Percentiles rank a stretch among this genome's conserved stretches.
These are phyloP conservation scores for Synanthedon myopaeformis DNA, from an alignment of 2,888 invertebrate genomes.

Conservation along the genomic window DNA sequence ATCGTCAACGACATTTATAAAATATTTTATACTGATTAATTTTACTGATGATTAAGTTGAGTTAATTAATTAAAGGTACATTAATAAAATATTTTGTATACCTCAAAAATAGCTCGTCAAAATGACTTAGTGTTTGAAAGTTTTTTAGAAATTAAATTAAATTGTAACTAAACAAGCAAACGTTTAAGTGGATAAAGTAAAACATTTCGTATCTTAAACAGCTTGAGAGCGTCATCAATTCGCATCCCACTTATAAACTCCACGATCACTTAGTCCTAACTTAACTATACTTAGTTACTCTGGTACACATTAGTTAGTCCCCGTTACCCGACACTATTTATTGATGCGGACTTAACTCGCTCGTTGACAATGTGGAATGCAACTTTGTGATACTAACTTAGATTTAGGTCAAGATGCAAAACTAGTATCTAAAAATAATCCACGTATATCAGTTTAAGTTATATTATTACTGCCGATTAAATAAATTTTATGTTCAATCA, in stretches of 20 bases:
- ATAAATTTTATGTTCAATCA: too few relatives aligned
- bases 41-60: too few relatives aligned
- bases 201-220: constrained; percentile 6
- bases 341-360: constrained; percentile 1
- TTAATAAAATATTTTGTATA: too few relatives aligned
- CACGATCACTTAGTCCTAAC: constrained; percentile 7
- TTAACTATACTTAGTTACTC: constrained; percentile 1
- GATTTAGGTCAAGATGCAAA: neutral
- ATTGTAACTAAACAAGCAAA: neutral
- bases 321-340: neutral
- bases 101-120: too few relatives aligned
- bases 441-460: too few relatives aligned
- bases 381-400: neutral
- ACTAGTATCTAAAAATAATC: too few relatives aligned
- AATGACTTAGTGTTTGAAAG: too few relatives aligned
- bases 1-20: too few relatives aligned
- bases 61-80: too few relatives aligned
- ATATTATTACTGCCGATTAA: too few relatives aligned
- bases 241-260: constrained; percentile 12
- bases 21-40: too few relatives aligned
- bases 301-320: constrained; percentile 4
- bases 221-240: constrained; percentile 16
- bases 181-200: neutral
- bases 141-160: too few relatives aligned
- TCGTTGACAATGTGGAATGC: constrained; percentile 1